Conservation (phyloP, 2,888 invertebrate species). For the Dioctria rufipes region DNA sequence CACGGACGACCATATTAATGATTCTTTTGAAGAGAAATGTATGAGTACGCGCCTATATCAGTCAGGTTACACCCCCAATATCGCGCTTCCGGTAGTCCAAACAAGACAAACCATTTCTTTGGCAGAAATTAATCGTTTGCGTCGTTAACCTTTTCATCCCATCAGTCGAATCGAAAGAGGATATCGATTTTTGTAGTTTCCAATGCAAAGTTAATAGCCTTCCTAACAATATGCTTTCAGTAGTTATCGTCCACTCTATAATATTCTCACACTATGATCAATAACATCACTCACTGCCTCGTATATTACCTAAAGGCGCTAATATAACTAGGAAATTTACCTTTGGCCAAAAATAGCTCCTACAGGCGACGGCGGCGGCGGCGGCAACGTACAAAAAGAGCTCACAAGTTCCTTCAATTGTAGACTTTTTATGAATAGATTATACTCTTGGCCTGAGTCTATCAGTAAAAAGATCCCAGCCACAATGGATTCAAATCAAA, state of each 20-base stretch:
- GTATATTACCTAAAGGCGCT: neutral
- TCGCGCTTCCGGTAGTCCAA: neutral
- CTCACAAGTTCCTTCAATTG: neutral
- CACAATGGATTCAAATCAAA: neutral
- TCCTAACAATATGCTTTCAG: neutral
- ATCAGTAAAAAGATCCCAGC: neutral
- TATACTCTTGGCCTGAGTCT: neutral
- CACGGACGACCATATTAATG: no score
- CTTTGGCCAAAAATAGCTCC: no score
- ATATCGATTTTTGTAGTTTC: neutral
- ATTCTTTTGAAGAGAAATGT: no score
- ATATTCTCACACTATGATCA: neutral
- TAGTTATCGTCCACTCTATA: neutral
- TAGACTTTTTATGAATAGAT: neutral
- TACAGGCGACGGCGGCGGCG: neutral
- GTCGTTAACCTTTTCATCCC: neutral
- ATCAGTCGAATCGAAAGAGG: neutral
- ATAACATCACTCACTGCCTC: constrained; percentile 6
- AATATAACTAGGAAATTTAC: neutral
- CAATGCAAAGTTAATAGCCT: neutral
- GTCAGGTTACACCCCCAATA: neutral
- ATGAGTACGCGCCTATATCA: neutral
- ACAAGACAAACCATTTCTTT: neutral
- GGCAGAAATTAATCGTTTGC: neutral
- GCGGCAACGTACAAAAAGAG: neutral